A percentile compares a stretch with the other conserved stretches of the same genome.
phyloP scores from a whole-genome alignment of 2,888 invertebrate species.

The Zootermopsis nevadensis region DNA sequence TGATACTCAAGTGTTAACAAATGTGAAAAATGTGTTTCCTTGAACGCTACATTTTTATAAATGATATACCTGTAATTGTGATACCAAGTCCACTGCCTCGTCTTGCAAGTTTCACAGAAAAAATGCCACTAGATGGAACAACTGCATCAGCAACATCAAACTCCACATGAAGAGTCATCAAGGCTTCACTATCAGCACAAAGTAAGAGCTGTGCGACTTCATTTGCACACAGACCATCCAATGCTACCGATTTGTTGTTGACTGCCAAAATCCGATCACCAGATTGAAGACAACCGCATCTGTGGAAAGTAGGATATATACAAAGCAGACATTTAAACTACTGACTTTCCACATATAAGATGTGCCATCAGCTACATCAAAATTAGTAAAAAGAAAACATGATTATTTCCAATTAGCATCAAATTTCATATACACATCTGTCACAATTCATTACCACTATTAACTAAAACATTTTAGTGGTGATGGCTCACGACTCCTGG shows the following conservation, averaged over 20 bases:
- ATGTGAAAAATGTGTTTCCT: too few relatives aligned
- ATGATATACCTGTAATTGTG: constrained; percentile 79
- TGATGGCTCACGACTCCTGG: too few relatives aligned
- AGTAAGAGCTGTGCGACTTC: constrained; percentile 61
- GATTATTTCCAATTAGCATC: too few relatives aligned
- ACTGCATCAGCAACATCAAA: constrained; percentile 93
- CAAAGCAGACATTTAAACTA: too few relatives aligned
- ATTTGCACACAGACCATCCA: constrained; percentile 59
- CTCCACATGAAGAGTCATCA: constrained; percentile 84
- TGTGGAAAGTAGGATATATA: constrained; percentile 56
- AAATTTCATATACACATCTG: too few relatives aligned
- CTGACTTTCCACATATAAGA: too few relatives aligned
- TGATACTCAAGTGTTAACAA: too few relatives aligned
- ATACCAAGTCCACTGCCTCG: constrained; percentile 84
- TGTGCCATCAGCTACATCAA: too few relatives aligned
- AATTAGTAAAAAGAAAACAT: too few relatives aligned
- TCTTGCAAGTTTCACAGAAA: constrained; percentile 86
- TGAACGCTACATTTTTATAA: too few relatives aligned
- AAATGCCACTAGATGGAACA: constrained; percentile 90
- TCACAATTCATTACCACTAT: too few relatives aligned
- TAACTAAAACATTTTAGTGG: too few relatives aligned
- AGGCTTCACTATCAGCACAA: constrained; percentile 58
- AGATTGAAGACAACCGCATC: constrained; percentile 79
- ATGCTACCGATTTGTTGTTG: constrained; percentile 75
- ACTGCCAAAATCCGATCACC: constrained; percentile 88